Conservation (phyloP, 1,140 invertebrate genomes). For the Hylyphantes graminicola region DNA sequence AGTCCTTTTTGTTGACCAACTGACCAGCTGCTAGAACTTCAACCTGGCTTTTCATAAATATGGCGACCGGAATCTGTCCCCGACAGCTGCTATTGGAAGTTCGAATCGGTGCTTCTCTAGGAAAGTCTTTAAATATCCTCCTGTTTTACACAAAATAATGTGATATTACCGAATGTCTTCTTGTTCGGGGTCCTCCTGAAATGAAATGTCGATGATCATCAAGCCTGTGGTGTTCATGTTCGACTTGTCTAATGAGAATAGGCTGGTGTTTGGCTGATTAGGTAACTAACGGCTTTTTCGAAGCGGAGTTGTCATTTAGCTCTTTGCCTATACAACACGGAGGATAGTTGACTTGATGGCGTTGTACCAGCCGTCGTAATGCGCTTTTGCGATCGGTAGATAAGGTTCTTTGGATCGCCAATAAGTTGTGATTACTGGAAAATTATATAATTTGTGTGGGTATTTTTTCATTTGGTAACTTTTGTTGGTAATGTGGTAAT, state of each 20-base stretch:
- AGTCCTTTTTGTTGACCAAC: neutral
- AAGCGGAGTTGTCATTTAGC: slow-evolving; percentile 30
- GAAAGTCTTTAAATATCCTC: neutral
- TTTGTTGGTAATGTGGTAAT: too few species aligned
- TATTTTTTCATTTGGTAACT: too few species aligned
- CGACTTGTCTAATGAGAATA: slow-evolving; percentile 39
- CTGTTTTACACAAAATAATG: slow-evolving; percentile 35
- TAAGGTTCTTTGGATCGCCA: too few species aligned
- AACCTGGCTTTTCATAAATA: neutral
- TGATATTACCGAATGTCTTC: slow-evolving; percentile 34
- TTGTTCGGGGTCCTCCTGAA: slow-evolving; percentile 31
- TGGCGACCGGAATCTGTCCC: neutral
- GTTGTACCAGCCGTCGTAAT: slow-evolving; percentile 19
- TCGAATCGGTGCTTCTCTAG: neutral
- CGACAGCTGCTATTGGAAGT: slow-evolving; percentile 38
- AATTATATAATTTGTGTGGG: too few species aligned
- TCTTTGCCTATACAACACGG: slow-evolving; percentile 47
- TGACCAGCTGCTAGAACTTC: slow-evolving; percentile 32
- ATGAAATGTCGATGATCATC: slow-evolving; percentile 38
- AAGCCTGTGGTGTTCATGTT: slow-evolving; percentile 41
- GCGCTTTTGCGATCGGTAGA: too few species aligned
- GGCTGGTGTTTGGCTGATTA: slow-evolving; percentile 51
- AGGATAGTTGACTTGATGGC: slow-evolving; percentile 23
- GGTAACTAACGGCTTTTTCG: slow-evolving; percentile 43
- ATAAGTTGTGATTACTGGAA: too few species aligned